phyloP scores from a whole-genome alignment of 2,888 invertebrate genomes.

The Drosophila quinaria region DNA sequence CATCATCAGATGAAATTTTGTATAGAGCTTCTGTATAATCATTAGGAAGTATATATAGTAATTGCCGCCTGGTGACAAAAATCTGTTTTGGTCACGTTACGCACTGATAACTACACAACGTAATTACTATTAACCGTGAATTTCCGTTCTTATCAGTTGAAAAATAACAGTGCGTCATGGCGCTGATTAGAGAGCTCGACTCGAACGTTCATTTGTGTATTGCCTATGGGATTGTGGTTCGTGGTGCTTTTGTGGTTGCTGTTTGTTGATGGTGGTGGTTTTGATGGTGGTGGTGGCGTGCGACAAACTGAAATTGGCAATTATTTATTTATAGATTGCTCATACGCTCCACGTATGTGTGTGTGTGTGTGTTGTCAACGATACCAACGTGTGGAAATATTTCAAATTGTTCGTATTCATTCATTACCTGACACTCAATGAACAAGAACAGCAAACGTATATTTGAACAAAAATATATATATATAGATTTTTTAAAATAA shows the following conservation, averaged over 20 bases:
- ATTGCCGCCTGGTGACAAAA: conserved; percentile 58
- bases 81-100: conserved; percentile 40
- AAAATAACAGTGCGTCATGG: conserved; percentile 56
- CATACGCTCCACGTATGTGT: conserved; percentile 53
- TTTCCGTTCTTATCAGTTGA: conserved; percentile 51
- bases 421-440: conserved; percentile 51
- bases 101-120: conserved; percentile 61
- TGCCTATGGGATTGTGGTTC: conserved; percentile 9
- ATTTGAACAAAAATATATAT: background rate
- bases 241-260: background rate
- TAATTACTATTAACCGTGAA: conserved; percentile 69
- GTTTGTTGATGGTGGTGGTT: background rate
- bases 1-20: conserved; percentile 19
- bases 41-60: conserved; percentile 8
- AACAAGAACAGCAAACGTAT: conserved; percentile 4
- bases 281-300: conserved; percentile 19
- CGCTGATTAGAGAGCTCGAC: conserved; percentile 31
- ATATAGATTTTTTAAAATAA: conserved; percentile 18
- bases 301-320: conserved; percentile 46
- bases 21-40: conserved; percentile 2
- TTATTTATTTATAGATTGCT: conserved; percentile 69
- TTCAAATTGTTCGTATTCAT: conserved; percentile 49
- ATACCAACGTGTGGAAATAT: conserved; percentile 48
- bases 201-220: conserved; percentile 10
- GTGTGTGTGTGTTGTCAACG: conserved; percentile 10